Evolutionary conservation across 2,888 invertebrate genomes (phyloP), one percentile per base, ranked within the genome.

Genomic region (Blastobasis adustella): DNA sequence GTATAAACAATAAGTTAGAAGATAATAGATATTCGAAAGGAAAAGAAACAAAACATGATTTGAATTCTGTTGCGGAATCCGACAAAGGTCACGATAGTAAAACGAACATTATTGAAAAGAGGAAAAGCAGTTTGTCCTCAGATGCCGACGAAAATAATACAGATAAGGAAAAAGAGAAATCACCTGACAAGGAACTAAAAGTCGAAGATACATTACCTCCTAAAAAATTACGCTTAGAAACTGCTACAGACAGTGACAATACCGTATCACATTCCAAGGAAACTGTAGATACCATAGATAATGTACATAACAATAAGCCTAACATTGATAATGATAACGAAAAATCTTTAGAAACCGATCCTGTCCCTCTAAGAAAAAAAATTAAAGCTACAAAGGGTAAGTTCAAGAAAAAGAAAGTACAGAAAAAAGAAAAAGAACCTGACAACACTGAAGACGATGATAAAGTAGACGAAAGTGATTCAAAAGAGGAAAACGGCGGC

Each of bases 41-140:
- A 53, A 76, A 75, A 58, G 69, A 71, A 54, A 70, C 62, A 57
- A 77, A 79, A 65, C 76, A 76, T 56, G 58, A 73, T 58, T 63
- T 72, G 53, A 81, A 76, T 58, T 73, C 76, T 47, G 59, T 74
- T 43, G 62, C 75, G 47, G 81, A 79, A 62, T 73, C 72, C 61
- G 82, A 83, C 55, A 79, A 71, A 58, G 67, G 75, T 65, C 79
- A 77, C 53, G 79, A 82, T 66, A 80, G 69, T 73, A 87, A 86
- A 80, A 71, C 79, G 65, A 76, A 74, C 76, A 82, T 85, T 66
- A 78, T 81, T 61, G 80, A 84, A 58, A 85, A 83, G 53, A 72
- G 85, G 57, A 84, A 87, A 67, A 87, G 83, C 55, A 85, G 86
- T 71, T 77, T 88, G 10, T 86, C 86, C 0, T 86, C 87, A 36